Conservation (phyloP, 1,140 invertebrate species). For the Metopolophium dirhodum region DNA sequence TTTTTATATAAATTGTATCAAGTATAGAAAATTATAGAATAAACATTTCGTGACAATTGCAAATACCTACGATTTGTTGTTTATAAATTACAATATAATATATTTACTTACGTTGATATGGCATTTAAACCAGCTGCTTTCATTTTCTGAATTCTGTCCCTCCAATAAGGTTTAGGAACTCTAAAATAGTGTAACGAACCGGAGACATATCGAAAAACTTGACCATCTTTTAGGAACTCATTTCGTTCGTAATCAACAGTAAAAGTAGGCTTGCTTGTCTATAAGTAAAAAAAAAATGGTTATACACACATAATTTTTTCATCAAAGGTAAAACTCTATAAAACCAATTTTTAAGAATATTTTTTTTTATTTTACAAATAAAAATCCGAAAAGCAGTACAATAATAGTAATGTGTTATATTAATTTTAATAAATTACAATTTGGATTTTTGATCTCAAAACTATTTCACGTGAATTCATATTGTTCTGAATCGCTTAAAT, state of each 20-base stretch:
- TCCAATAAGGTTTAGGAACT: slow-evolving; percentile 82
- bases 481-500: too few species aligned
- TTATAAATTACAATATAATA: neutral
- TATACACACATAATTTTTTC: neutral
- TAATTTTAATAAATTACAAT: neutral
- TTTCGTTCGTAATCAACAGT: slow-evolving; percentile 76
- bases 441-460: too few species aligned
- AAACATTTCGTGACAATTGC: too few species aligned
- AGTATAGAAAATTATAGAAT: neutral
- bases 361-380: neutral
- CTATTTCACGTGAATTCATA: too few species aligned
- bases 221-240: slow-evolving; percentile 82
- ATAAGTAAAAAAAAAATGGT: neutral
- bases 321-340: neutral
- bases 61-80: too few species aligned
- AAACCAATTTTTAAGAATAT: neutral
- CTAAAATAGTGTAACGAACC: slow-evolving; percentile 94
- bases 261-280: slow-evolving; percentile 60
- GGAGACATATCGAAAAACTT: slow-evolving; percentile 80
- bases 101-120: slow-evolving; percentile 59
- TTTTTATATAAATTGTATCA: too few species aligned
- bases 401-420: neutral
- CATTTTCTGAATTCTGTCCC: slow-evolving; percentile 81
- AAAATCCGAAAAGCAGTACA: neutral
- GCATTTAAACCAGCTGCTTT: slow-evolving; percentile 65